phyloP scores from a whole-genome alignment of 2,888 invertebrate species.

The Mechanitis mazaeus region DNA sequence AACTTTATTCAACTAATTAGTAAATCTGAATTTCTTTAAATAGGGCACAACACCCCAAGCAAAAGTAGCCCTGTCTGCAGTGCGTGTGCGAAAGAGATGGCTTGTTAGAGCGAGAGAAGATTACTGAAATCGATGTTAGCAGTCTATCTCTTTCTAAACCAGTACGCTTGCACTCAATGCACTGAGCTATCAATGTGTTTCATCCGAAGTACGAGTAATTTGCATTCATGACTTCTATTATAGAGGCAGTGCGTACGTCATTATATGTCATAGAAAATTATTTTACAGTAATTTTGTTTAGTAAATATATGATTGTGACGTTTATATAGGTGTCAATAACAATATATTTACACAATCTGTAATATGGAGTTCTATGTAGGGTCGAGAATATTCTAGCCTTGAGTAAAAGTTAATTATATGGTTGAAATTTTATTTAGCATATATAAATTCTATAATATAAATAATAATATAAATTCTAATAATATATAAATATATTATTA shows the following conservation, averaged over 20 bases:
- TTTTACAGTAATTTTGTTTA: conserved; percentile 1
- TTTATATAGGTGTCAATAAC: too few species aligned
- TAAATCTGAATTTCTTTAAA: conserved; percentile 20
- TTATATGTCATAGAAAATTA: neutral
- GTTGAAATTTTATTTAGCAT: too few species aligned
- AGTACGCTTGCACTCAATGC: conserved; percentile 62
- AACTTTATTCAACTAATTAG: conserved; percentile 1
- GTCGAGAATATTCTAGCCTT: too few species aligned
- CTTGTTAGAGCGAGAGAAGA: conserved; percentile 48
- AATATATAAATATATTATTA: too few species aligned
- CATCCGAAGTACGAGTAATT: conserved; percentile 18
- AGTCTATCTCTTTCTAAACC: conserved; percentile 43
- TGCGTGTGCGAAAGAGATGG: conserved; percentile 48
- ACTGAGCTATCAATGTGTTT: conserved; percentile 39
- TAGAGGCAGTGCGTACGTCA: conserved; percentile 12
- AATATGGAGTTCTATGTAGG: too few species aligned
- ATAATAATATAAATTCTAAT: too few species aligned
- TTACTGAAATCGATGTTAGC: conserved; percentile 64
- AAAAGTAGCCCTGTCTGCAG: conserved; percentile 47
- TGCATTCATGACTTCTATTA: conserved; percentile 9
- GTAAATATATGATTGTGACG: neutral
- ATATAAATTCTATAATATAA: too few species aligned
- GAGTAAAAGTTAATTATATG: too few species aligned
- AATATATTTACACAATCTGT: too few species aligned
- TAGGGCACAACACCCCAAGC: conserved; percentile 20